These are phyloP conservation scores for Vollenhovia emeryi DNA, from an alignment of 1,140 invertebrate species.

Conservation along the genomic window DNA sequence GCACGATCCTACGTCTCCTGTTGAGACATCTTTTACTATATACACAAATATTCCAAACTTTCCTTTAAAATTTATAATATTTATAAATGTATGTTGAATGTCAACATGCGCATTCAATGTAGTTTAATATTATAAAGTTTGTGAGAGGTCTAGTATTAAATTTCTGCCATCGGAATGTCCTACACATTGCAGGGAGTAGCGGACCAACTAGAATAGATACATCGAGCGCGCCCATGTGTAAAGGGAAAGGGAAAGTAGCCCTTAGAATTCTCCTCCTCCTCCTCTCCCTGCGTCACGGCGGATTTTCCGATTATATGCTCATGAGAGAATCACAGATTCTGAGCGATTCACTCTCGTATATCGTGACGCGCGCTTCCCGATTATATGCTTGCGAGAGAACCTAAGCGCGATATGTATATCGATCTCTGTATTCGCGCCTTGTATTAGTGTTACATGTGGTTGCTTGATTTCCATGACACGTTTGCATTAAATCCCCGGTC, in stretches of 20 bases:
- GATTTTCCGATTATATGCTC: constrained; percentile 42
- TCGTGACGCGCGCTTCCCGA: constrained; percentile 29
- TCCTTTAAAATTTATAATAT: not conserved
- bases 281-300: not conserved
- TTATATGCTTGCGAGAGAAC: constrained; percentile 15
- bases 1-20: no score
- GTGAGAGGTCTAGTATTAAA: not conserved
- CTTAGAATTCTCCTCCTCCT: constrained; percentile 18
- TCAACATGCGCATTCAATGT: not conserved
- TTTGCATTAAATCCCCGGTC: constrained; percentile 29
- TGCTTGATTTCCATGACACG: constrained; percentile 45
- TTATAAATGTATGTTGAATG: not conserved
- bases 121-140: not conserved
- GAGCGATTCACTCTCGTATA: constrained; percentile 6
- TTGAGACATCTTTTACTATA: no score
- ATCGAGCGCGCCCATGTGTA: not conserved
- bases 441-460: constrained; percentile 19
- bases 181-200: not conserved
- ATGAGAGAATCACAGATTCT: constrained; percentile 36
- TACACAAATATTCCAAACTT: not conserved
- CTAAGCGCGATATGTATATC: constrained; percentile 29
- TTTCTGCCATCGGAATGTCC: not conserved
- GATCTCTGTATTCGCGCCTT: constrained; percentile 25
- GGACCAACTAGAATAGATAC: constrained; percentile 15
- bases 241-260: constrained; percentile 46